These are phyloP conservation scores for Ceratina japonica DNA, from an alignment of 1,140 invertebrate genomes.

Conservation along the genomic window DNA sequence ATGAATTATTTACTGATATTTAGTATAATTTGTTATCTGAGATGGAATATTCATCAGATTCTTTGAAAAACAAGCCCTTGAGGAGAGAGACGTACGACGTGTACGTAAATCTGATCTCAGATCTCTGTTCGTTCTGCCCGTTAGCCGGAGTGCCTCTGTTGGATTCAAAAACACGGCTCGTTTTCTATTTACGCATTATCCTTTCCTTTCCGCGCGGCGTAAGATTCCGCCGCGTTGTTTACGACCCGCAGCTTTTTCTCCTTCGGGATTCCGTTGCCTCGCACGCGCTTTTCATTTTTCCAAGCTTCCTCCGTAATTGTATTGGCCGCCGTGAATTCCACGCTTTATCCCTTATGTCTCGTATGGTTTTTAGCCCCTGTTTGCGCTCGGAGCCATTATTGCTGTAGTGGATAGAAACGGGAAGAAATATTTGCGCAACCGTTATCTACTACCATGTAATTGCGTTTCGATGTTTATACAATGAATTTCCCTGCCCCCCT, in stretches of 20 bases:
- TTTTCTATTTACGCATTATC: conserved; percentile 10
- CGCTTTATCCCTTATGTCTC: background rate
- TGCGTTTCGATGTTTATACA: too few relatives aligned
- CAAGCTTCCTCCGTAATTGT: background rate
- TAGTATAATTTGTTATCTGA: too few relatives aligned
- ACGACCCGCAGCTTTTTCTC: conserved; percentile 33
- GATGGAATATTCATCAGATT: too few relatives aligned
- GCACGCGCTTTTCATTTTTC: background rate
- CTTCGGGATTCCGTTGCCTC: conserved; percentile 6
- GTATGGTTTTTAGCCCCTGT: background rate
- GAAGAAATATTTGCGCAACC: too few relatives aligned
- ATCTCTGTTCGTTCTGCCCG: background rate
- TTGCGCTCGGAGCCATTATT: too few relatives aligned
- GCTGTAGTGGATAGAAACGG: too few relatives aligned
- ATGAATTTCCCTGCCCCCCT: too few relatives aligned
- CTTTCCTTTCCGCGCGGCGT: conserved; percentile 3
- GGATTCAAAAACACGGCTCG: conserved; percentile 24
- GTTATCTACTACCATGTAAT: too few relatives aligned
- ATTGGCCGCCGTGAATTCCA: background rate
- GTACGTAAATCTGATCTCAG: conserved; percentile 54
- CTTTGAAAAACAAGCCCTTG: too few relatives aligned
- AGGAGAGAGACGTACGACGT: background rate
- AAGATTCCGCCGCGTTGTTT: conserved; percentile 41
- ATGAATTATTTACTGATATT: conserved; percentile 21
- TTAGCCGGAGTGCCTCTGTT: background rate